Evolutionary conservation across 2,113 vertebrate genomes (phyloP).

Genomic region (Rhombomys opimus): DNA sequence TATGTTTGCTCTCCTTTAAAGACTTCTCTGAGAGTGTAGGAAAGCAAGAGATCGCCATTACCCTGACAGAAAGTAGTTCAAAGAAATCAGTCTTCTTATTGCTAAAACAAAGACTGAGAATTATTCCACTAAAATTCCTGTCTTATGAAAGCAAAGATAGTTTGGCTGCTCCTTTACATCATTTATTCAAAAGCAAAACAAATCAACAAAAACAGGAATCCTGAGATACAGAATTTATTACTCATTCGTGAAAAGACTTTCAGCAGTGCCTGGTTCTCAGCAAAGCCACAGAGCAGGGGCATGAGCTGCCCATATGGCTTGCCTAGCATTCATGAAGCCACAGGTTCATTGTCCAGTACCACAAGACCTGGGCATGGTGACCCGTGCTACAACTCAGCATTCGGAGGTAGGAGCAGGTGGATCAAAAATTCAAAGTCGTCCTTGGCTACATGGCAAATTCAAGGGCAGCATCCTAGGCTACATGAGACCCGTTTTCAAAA

Average conservation of each 20-base stretch:
- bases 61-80: conserved; percentile 24
- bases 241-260: not conserved
- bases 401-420: not conserved
- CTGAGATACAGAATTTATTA: not conserved
- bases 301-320: not conserved
- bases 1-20: conserved; percentile 4
- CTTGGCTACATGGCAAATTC: not conserved
- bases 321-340: not conserved
- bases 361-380: not conserved
- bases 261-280: not conserved
- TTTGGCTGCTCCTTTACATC: not conserved
- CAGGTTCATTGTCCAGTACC: too few relatives aligned
- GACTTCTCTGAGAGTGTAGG: not conserved
- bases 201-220: not conserved
- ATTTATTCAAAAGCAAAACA: not conserved
- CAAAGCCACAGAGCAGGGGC: not conserved
- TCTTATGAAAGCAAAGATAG: conserved; percentile 34
- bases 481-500: not conserved
- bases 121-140: not conserved
- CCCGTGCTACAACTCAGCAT: not conserved
- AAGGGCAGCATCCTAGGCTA: not conserved
- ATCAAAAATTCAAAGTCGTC: not conserved
- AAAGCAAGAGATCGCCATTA: conserved; percentile 14
- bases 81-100: conserved; percentile 34
- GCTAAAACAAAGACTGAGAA: conserved; percentile 38